These are phyloP conservation scores for Benitochromis conjunctus DNA, from an alignment of 2,113 vertebrate genomes.

Conservation along the genomic window DNA sequence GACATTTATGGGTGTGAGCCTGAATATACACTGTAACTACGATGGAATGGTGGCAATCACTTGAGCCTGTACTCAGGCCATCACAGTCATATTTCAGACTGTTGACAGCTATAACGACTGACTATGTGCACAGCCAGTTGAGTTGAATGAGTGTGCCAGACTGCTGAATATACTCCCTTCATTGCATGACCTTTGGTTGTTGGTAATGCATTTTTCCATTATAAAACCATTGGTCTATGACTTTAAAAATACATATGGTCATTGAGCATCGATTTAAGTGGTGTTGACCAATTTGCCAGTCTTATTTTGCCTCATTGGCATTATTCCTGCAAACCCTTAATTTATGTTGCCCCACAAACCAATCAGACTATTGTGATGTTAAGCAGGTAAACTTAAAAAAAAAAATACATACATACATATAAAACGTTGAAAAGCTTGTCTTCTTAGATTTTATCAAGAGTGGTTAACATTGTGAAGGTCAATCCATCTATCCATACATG, in stretches of 20 bases:
- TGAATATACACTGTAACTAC: background rate
- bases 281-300: background rate
- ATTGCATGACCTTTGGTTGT: slow-evolving; percentile 37
- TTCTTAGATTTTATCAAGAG: background rate
- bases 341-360: background rate
- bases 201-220: slow-evolving; percentile 29
- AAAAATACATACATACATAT: background rate
- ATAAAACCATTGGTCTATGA: slow-evolving; percentile 38
- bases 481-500: background rate
- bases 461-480: background rate
- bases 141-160: slow-evolving; percentile 26
- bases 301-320: background rate
- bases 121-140: background rate
- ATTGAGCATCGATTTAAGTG: slow-evolving; percentile 17
- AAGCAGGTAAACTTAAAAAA: background rate
- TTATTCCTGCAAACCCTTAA: background rate
- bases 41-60: background rate
- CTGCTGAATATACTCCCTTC: slow-evolving; percentile 30
- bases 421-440: background rate
- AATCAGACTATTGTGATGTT: background rate
- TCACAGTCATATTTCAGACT: slow-evolving; percentile 20
- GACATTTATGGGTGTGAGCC: slow-evolving; percentile 33
- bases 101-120: slow-evolving; percentile 19
- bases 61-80: background rate
- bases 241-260: slow-evolving; percentile 4